Conservation (phyloP, 2,113 vertebrate species). For the Silurus glanis region DNA sequence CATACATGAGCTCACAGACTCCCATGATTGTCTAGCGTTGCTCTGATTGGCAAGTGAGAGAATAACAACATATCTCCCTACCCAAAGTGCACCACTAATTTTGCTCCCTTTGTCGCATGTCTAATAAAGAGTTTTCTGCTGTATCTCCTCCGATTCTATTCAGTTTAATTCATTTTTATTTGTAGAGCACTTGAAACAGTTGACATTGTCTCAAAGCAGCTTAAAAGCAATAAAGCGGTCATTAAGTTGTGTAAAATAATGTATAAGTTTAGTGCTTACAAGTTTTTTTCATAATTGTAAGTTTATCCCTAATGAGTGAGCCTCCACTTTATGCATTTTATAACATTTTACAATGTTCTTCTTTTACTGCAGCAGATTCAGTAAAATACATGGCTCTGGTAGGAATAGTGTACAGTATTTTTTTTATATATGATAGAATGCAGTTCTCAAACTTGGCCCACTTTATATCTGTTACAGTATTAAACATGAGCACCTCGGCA, state of each 20-base stretch:
- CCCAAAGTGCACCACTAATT: too few species aligned
- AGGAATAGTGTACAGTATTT: neutral
- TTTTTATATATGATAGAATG: neutral
- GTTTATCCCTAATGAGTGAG: too few species aligned
- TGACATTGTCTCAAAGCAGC: too few species aligned
- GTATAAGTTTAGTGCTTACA: too few species aligned
- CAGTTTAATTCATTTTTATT: too few species aligned
- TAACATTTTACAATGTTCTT: neutral
- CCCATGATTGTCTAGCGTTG: neutral
- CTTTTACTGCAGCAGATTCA: neutral
- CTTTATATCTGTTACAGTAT: conserved; percentile 67
- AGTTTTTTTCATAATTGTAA: too few species aligned
- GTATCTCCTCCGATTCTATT: neutral
- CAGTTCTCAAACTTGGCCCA: neutral
- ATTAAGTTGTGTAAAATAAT: too few species aligned
- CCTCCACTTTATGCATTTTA: neutral
- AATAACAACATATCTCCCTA: neutral
- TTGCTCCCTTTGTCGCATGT: too few species aligned
- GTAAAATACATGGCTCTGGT: neutral
- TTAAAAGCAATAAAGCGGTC: too few species aligned
- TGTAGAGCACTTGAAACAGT: too few species aligned
- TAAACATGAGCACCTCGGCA: conserved; percentile 93
- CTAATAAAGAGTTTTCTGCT: neutral
- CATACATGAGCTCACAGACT: neutral
- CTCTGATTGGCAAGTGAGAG: neutral